phyloP scores from a whole-genome alignment of 2,888 invertebrate species.

The Stenotaenia linearis region DNA sequence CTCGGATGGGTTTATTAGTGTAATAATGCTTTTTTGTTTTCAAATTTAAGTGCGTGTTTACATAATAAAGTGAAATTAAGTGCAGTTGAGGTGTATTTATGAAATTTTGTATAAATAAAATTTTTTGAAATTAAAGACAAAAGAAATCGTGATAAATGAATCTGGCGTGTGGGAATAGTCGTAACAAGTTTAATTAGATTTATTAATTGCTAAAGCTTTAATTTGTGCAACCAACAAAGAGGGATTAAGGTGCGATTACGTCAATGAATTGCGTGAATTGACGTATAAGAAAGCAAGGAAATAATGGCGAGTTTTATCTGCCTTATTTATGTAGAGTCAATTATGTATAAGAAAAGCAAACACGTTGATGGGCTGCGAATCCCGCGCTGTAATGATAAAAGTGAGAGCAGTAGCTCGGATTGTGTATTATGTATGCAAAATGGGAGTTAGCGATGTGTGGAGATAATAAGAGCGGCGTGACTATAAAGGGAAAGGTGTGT shows the following conservation, averaged over 20 bases:
- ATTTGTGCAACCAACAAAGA: no score
- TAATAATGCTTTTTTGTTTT: not conserved
- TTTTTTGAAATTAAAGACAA: no score
- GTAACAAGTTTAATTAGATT: no score
- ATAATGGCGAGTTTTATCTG: not conserved
- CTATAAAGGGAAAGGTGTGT: slow-evolving; percentile 17
- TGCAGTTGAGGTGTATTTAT: no score
- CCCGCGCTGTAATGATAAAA: slow-evolving; percentile 14
- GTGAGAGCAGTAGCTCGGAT: not conserved
- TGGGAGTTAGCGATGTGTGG: slow-evolving; percentile 23
- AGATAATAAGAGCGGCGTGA: slow-evolving; percentile 2
- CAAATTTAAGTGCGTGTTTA: not conserved
- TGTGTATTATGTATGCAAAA: slow-evolving; percentile 26
- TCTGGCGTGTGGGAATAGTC: no score
- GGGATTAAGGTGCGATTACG: no score
- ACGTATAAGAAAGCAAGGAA: no score
- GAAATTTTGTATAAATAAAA: no score
- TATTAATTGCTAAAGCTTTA: no score
- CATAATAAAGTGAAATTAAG: not conserved
- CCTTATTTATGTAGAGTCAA: not conserved
- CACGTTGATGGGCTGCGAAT: slow-evolving; percentile 20
- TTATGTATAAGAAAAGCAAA: not conserved
- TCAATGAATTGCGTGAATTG: no score
- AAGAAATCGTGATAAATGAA: no score
- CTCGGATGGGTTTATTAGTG: not conserved